These are phyloP conservation scores for Lineus longissimus DNA, from an alignment of 1,140 invertebrate species.

Conservation along the genomic window DNA sequence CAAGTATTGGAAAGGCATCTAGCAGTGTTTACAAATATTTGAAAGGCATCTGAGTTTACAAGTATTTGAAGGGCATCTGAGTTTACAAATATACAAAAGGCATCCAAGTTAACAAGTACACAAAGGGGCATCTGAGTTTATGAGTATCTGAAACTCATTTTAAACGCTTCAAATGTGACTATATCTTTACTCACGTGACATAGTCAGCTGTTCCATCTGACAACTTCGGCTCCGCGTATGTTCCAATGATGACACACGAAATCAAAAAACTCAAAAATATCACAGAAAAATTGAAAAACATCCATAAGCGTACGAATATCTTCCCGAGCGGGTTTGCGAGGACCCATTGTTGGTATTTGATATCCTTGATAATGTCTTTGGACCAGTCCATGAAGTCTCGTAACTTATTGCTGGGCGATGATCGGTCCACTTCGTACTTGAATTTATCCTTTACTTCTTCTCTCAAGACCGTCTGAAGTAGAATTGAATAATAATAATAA, in stretches of 20 bases:
- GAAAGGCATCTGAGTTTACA: too few species aligned
- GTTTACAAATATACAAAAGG: too few species aligned
- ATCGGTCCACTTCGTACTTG: slow-evolving; percentile 48
- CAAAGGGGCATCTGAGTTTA: too few species aligned
- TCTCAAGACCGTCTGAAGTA: slow-evolving; percentile 40
- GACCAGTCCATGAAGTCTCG: slow-evolving; percentile 51
- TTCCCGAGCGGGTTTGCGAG: slow-evolving; percentile 30
- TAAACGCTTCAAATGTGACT: too few species aligned
- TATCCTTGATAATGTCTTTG: slow-evolving; percentile 47
- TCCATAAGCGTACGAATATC: slow-evolving; percentile 35
- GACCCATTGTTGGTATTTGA: slow-evolving; percentile 44
- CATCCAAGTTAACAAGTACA: too few species aligned
- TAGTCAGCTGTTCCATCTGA: slow-evolving; percentile 8
- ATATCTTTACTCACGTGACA: slow-evolving; percentile 6
- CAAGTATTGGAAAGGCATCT: too few species aligned
- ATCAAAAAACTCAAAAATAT: slow-evolving; percentile 31
- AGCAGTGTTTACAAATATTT: too few species aligned
- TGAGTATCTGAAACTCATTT: too few species aligned
- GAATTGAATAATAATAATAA: too few species aligned
- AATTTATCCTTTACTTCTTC: slow-evolving; percentile 52
- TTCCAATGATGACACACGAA: slow-evolving; percentile 27
- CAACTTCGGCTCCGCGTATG: slow-evolving; percentile 24
- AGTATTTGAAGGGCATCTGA: too few species aligned
- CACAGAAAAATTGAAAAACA: slow-evolving; percentile 27
- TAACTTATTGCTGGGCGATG: slow-evolving; percentile 49